Conservation (phyloP, 1,140 invertebrate species). For the Drosophila azteca region DNA sequence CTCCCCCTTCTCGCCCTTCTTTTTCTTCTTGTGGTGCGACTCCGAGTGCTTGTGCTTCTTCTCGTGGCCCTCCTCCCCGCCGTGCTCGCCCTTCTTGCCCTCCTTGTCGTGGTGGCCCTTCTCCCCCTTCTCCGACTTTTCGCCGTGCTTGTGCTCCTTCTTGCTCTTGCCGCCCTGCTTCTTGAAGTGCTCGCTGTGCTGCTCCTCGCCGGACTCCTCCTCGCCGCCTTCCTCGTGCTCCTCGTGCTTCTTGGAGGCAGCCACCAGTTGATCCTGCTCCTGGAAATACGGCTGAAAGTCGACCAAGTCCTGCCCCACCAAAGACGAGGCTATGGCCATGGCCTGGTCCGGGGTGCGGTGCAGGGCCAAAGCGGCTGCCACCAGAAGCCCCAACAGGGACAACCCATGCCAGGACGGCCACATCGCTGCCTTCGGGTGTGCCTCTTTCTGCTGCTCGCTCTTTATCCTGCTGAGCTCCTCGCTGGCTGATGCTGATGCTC, state of each 20-base stretch:
- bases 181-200: constrained; percentile 86
- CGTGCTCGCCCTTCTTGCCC: constrained; percentile 88
- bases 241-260: constrained; percentile 75
- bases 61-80: constrained; percentile 89
- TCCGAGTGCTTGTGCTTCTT: constrained; percentile 91
- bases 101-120: constrained; percentile 90
- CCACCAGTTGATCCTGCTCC: constrained; percentile 66
- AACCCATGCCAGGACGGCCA: constrained; percentile 57
- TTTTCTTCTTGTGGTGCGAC: constrained; percentile 89
- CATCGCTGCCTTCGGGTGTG: constrained; percentile 19
- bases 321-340: constrained; percentile 54
- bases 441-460: constrained; percentile 3
- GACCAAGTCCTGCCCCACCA: constrained; percentile 42
- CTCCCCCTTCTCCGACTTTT: constrained; percentile 84
- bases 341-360: constrained; percentile 50
- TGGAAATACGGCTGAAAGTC: constrained; percentile 49
- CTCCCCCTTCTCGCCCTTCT: constrained; percentile 90
- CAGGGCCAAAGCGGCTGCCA: constrained; percentile 38
- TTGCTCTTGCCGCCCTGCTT: constrained; percentile 86
- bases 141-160: constrained; percentile 75
- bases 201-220: constrained; percentile 86
- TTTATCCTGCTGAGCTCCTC: constrained; percentile 47
- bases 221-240: constrained; percentile 78
- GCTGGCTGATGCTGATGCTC: constrained; percentile 7
- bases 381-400: constrained; percentile 51